Base-by-base conservation (phyloP, 2,888 invertebrate genomes). In the Alsophila aescularia region DNA sequence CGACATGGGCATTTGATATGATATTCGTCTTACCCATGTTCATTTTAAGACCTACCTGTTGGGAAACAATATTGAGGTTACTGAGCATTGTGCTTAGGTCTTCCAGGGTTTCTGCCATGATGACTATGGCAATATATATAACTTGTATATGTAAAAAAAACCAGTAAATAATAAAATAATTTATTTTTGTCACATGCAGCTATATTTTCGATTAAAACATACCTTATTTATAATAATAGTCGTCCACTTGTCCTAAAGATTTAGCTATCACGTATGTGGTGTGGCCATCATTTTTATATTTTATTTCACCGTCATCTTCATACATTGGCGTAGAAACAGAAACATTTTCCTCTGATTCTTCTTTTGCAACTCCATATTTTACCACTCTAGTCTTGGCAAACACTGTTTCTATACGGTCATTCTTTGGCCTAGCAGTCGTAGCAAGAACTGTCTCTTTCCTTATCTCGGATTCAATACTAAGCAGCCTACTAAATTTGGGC, bases 341-440 rank as follows among this genome's bases (percentile, higher is more conserved):
- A 21, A 14, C 5, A 31, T 60, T 52, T 2, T 42, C 55, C 3
- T 50, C 27, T 0, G 34, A 13, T 39, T 62, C 61, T 7, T 59
- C 52, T 10, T 42, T 16, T 1, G 34, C 32, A 3, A 62, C 53
- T n/a, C 69, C 72, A 58, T 88, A 90, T 51, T 77, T 87, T 0
- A 68, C 77, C 2, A 90, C 87, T 72, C 82, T 90, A 0, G 90
- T 87, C 37, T 70, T 77, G 0, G 83, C 87, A 50, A 62, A 84
- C 0, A 84, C 73, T 1, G 89, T 90, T 73, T 90, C 88, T 15
- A 86, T 62, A 3, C 18, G 32, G 1, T 64, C 67, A 15, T 45
- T 24, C 9, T 35, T 51, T 8, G 51, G 45, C 12, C 48, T 59
- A 12, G 54, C 56, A 9, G 42, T 66, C 45, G 62, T 9, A n/a